Evolutionary conservation across 2,113 vertebrate species (phyloP).

Genomic region (Craseonycteris thonglongyai): DNA sequence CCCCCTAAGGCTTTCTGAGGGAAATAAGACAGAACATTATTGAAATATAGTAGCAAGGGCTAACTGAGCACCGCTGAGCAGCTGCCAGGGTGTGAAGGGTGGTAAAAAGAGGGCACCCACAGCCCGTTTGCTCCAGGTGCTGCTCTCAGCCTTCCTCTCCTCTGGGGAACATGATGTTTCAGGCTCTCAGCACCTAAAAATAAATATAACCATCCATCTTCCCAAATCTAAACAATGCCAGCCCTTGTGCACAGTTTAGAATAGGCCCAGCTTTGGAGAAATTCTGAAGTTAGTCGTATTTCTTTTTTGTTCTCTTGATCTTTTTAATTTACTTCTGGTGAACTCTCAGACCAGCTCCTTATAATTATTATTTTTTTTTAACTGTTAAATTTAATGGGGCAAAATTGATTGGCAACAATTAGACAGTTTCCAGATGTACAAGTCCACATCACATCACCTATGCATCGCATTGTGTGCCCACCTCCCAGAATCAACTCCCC

Average conservation of each 20-base stretch:
- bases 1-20: neutral
- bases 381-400: too few relatives aligned
- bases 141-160: neutral
- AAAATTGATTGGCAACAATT: too few relatives aligned
- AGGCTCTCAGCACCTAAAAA: neutral
- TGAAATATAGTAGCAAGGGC: neutral
- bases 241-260: neutral
- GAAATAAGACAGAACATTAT: neutral
- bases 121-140: neutral
- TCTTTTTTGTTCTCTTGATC: neutral
- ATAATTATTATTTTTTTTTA: too few relatives aligned
- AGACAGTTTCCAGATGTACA: too few relatives aligned
- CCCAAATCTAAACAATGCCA: neutral
- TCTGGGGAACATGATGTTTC: neutral
- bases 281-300: neutral
- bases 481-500: too few relatives aligned
- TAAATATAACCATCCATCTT: neutral
- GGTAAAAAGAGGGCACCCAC: accelerated
- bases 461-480: too few relatives aligned
- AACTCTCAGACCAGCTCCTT: neutral
- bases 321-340: neutral
- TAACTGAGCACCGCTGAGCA: neutral
- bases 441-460: too few relatives aligned
- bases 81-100: neutral
- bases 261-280: neutral